Evolutionary conservation across 2,113 vertebrate genomes (phyloP).

Genomic region (Rhinolophus ferrumequinum): DNA sequence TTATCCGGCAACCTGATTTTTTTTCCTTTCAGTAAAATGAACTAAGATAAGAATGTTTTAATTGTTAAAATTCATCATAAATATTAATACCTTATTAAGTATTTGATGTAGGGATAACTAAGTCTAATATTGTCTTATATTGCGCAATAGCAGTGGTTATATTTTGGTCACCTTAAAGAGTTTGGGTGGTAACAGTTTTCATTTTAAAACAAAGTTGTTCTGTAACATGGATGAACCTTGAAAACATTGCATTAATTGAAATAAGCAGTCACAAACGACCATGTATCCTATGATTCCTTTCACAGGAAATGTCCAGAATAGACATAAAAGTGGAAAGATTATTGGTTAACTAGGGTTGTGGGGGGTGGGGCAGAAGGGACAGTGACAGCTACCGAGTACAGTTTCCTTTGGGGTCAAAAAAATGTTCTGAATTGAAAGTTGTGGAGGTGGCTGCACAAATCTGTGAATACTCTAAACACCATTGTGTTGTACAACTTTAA

Average conservation of each 20-base stretch:
- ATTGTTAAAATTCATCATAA: background rate
- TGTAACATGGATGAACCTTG: background rate
- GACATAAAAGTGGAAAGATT: background rate
- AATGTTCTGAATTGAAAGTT: background rate
- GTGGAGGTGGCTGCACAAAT: background rate
- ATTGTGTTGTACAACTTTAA: accelerated
- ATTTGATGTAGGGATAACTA: background rate
- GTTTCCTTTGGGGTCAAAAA: background rate
- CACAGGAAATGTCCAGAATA: accelerated
- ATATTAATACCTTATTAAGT: background rate
- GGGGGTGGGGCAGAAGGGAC: too few species aligned
- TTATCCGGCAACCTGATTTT: too few species aligned
- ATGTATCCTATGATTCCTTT: background rate
- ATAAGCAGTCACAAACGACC: background rate
- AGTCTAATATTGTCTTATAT: background rate
- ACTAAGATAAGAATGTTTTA: background rate
- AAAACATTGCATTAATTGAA: background rate
- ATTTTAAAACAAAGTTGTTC: background rate
- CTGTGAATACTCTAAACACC: background rate
- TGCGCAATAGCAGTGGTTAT: background rate
- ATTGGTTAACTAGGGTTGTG: accelerated
- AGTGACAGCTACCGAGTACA: accelerated
- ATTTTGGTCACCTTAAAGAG: background rate
- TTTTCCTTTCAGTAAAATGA: background rate
- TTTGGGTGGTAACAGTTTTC: background rate